A percentile compares a stretch with the other conserved stretches of the same genome.
These are phyloP conservation scores for Chamaea fasciata DNA, from an alignment of 2,113 vertebrate genomes.

Conservation along the genomic window DNA sequence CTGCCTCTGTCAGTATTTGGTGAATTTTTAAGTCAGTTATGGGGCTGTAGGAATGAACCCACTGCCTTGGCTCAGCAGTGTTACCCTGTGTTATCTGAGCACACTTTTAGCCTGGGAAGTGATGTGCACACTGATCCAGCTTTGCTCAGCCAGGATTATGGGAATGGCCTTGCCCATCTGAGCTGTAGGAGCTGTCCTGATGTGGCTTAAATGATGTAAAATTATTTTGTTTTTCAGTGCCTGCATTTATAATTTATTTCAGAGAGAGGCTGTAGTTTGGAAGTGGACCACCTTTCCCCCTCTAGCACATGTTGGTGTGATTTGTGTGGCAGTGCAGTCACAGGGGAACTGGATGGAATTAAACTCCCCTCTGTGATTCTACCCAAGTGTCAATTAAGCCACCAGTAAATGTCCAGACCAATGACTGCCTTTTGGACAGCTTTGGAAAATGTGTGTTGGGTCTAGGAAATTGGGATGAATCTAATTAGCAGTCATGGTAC, in stretches of 20 bases:
- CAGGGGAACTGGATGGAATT: neutral
- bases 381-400: neutral
- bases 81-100: neutral
- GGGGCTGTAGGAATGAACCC: neutral
- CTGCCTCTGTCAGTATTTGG: neutral
- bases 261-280: neutral
- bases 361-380: neutral
- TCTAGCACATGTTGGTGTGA: rapidly evolving
- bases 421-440: neutral
- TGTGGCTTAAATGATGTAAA: neutral
- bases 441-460: rapidly evolving
- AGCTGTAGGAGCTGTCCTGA: neutral
- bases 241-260: neutral
- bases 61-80: neutral
- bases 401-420: neutral
- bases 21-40: neutral
- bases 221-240: neutral
- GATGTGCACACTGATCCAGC: neutral
- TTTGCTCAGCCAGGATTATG: neutral
- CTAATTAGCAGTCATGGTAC: neutral
- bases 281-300: neutral
- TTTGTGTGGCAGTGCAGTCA: neutral
- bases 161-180: neutral
- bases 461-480: neutral
- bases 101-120: neutral